These are phyloP conservation scores for Macropodus opercularis DNA, from an alignment of 2,797 vertebrate genomes.

Conservation along the genomic window DNA sequence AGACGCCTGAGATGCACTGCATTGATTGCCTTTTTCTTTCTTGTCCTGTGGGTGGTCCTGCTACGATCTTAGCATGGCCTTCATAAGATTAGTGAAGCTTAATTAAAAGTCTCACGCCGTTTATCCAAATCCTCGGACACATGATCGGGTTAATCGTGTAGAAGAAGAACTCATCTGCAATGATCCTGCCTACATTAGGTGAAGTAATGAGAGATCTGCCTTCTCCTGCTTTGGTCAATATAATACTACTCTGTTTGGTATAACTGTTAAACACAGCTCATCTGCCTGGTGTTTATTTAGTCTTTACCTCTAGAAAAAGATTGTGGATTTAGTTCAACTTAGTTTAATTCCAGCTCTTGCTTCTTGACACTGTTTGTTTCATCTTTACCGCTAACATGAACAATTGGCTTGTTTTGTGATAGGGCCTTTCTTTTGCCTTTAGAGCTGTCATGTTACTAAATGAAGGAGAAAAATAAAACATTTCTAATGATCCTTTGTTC, in stretches of 20 bases:
- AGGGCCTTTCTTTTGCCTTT: too few relatives aligned
- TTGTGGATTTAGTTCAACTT: background rate
- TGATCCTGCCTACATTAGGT: slow-evolving; percentile 6
- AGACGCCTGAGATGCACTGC: too few relatives aligned
- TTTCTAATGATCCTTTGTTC: background rate
- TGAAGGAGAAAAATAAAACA: background rate
- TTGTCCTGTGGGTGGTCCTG: slow-evolving; percentile 3
- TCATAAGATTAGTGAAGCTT: slow-evolving; percentile 23
- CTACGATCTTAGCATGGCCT: slow-evolving; percentile 17
- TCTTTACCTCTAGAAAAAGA: background rate
- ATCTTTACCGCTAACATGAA: too few relatives aligned
- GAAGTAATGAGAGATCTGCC: slow-evolving; percentile 14
- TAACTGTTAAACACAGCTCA: too few relatives aligned
- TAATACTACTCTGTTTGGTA: background rate
- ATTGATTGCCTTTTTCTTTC: background rate
- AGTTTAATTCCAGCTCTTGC: too few relatives aligned
- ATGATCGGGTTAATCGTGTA: slow-evolving; percentile 6
- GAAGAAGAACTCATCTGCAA: slow-evolving; percentile 19
- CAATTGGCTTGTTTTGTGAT: too few relatives aligned
- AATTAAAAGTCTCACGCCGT: slow-evolving; percentile 25
- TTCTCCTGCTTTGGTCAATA: background rate
- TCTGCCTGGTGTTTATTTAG: background rate
- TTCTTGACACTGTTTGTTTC: too few relatives aligned
- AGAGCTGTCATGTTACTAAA: background rate
- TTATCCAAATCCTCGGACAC: slow-evolving; percentile 25